Conservation (phyloP, 2,797 vertebrate species). For the Sebastes diaconus region DNA sequence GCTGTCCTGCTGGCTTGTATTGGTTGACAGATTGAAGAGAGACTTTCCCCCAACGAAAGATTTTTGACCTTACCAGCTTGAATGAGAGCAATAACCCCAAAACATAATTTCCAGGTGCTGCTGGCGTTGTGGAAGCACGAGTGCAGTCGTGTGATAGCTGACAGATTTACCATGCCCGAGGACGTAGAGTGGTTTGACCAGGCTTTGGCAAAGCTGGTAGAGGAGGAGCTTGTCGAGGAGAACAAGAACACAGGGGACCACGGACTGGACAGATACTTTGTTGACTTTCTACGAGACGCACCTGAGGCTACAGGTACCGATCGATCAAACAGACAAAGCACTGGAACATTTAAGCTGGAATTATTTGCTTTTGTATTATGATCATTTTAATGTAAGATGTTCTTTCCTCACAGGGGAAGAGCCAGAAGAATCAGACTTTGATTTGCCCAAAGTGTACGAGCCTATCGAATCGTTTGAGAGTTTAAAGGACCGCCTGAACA, state of each 20-base stretch:
- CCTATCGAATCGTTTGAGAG: conserved; percentile 86
- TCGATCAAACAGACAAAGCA: neutral
- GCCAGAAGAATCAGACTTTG: conserved; percentile 82
- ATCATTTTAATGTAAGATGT: neutral
- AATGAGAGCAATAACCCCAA: neutral
- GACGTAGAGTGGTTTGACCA: conserved; percentile 92
- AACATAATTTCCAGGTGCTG: conserved; percentile 76
- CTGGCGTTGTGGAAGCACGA: conserved; percentile 95
- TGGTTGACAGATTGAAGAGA: neutral
- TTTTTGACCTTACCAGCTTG: neutral
- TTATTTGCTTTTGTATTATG: neutral
- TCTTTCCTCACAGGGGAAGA: conserved; percentile 84
- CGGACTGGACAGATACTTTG: conserved; percentile 87
- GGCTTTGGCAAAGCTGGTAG: conserved; percentile 81
- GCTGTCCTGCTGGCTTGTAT: neutral
- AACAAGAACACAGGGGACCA: conserved; percentile 70
- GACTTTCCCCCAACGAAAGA: neutral
- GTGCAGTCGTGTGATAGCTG: conserved; percentile 93
- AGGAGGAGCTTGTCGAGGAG: conserved; percentile 82
- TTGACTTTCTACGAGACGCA: conserved; percentile 92
- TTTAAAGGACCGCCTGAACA: conserved; percentile 86
- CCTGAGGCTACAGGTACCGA: conserved; percentile 88
- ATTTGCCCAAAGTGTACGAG: conserved; percentile 93
- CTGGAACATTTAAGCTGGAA: neutral
- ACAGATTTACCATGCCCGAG: conserved; percentile 88